Evolutionary conservation across 2,113 vertebrate genomes (phyloP).

Genomic region (Psittacara wagleri): DNA sequence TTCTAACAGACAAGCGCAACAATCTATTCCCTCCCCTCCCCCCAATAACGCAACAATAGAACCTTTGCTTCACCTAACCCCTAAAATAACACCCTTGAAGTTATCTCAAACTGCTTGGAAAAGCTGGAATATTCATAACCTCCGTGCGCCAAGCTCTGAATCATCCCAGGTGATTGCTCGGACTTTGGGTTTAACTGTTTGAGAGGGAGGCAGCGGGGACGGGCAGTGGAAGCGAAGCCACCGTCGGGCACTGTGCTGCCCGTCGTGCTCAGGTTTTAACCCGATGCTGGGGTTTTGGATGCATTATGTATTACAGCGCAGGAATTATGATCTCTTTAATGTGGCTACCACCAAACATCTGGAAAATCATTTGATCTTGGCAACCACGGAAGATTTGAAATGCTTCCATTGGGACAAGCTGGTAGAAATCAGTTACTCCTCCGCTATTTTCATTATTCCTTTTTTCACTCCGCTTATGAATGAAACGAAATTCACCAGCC

Average conservation of each 20-base stretch:
- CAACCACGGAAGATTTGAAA: conserved; percentile 64
- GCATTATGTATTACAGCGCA: not conserved
- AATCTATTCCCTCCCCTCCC: not conserved
- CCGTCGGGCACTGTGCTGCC: not conserved
- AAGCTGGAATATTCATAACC: not conserved
- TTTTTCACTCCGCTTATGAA: not conserved
- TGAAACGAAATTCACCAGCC: not conserved
- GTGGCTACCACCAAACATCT: conserved; percentile 71
- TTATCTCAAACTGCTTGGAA: not conserved
- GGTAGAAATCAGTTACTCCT: conserved; percentile 49
- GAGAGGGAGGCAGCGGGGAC: not conserved
- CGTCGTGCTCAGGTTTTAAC: not conserved
- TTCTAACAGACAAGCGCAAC: not conserved
- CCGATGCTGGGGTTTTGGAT: not conserved
- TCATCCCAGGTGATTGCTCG: not conserved
- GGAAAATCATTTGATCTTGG: conserved; percentile 76
- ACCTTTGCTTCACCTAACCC: not conserved
- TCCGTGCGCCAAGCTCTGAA: not conserved
- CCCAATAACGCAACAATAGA: not conserved
- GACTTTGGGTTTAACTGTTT: not conserved
- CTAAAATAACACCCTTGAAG: not conserved
- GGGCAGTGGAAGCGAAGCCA: not conserved
- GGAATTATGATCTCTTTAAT: conserved; percentile 59
- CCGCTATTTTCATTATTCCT: not conserved
- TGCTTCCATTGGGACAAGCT: conserved; percentile 62